Evolutionary conservation across 2,888 invertebrate species (phyloP), one percentile per base, ranked within the genome.

Genomic region (Laspeyria flexula): DNA sequence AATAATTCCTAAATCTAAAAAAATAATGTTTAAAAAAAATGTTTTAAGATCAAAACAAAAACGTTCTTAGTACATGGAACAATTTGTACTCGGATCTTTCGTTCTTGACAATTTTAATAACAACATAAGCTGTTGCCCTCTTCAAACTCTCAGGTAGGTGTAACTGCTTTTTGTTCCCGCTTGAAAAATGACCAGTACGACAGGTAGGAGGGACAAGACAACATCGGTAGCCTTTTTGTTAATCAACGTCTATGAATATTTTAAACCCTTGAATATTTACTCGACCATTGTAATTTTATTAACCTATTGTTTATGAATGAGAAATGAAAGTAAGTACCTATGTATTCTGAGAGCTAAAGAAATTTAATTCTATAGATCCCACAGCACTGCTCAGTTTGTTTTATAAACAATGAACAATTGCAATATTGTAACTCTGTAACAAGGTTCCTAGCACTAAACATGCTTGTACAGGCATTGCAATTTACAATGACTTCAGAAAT

Each of bases 401-500:
- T 56, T 51, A 60, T 55, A 54, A 69, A 67, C 53, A 60, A 45
- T 52, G 23, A 38, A 44, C 31, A 33, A 23, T 42, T 21, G 15
- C 41, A 48, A 48, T 46, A 65, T 55, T 60, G 13, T 12, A 48
- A 55, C 38, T 47, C 30, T 18, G 39, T 55, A 48, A 49, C 44
- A 57, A 64, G 40, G 60, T 60, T 52, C 45, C 41, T 47, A 49
- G 34, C 27, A 23, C 29, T 47, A 37, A 35, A 51, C 42, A 53
- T 34, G 16, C 33, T 35, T 33, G 21, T 43, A 46, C 40, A 59
- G 52, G 38, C 60, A 58, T 51, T 51, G 52, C 45, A 57, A 47
- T 58, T 63, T 70, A 78, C 74, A 80, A 77, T 71, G 64, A 60
- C 65, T 69, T 62, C 65, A 66, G 68, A 71, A 71, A 66, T 57